Conservation (phyloP, 2,888 invertebrate species). For the Pandemis corylana region DNA sequence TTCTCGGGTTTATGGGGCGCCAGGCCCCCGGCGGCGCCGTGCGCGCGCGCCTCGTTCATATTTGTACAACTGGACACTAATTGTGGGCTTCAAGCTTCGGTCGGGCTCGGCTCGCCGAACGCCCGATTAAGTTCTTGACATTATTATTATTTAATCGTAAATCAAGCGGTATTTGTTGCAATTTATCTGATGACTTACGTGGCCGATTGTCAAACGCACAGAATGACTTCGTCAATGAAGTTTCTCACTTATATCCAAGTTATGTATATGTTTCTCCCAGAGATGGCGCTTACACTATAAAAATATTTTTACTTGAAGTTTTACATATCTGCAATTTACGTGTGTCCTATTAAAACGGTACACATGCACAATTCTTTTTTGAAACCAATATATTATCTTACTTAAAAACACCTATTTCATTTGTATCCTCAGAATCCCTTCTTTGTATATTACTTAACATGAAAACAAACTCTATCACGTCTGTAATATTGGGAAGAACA, state of each 20-base stretch:
- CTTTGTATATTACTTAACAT: no score
- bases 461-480: no score
- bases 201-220: background rate
- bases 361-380: no score
- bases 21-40: constrained; percentile 57
- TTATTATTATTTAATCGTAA: constrained; percentile 63
- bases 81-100: constrained; percentile 60
- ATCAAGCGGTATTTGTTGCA: constrained; percentile 47
- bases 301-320: no score
- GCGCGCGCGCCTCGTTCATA: constrained; percentile 68
- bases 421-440: no score
- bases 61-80: constrained; percentile 76
- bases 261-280: no score
- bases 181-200: background rate
- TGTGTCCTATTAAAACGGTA: no score
- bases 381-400: no score
- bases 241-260: background rate
- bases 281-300: no score
- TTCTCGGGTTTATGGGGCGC: constrained; percentile 22
- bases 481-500: no score
- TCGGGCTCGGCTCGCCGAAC: constrained; percentile 57
- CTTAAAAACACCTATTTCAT: no score
- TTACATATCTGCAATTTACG: no score
- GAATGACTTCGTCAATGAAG: background rate
- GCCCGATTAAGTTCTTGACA: constrained; percentile 76